Evolutionary conservation across 2,113 vertebrate genomes (phyloP).

Genomic region (Meriones unguiculatus): DNA sequence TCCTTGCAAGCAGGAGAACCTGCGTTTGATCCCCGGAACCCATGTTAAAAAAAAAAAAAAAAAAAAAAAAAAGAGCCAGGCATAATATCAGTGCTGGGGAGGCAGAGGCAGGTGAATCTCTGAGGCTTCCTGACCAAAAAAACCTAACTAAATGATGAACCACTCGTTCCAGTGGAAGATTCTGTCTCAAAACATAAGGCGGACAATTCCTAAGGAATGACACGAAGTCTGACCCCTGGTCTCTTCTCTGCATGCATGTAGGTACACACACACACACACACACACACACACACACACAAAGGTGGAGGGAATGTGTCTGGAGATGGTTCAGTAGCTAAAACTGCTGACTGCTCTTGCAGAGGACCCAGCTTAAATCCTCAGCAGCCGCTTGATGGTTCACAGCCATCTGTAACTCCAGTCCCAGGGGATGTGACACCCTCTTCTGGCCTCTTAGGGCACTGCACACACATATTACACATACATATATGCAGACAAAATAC

Average conservation of each 20-base stretch:
- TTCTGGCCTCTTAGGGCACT: background rate
- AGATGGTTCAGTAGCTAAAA: background rate
- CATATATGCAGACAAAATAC: background rate
- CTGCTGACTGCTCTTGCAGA: background rate
- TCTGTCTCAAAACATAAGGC: background rate
- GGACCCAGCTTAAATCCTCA: background rate
- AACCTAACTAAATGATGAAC: background rate
- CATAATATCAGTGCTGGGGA: background rate
- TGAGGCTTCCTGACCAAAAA: background rate
- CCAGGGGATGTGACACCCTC: background rate
- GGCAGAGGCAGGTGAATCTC: background rate
- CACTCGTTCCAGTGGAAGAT: background rate
- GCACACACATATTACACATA: background rate
- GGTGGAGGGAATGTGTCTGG: background rate
- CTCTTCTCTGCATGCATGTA: no score
- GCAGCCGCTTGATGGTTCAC: background rate
- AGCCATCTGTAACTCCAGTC: background rate
- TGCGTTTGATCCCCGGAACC: background rate
- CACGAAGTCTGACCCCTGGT: background rate
- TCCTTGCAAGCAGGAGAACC: background rate
- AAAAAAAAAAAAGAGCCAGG: no score
- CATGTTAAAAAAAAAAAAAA: background rate
- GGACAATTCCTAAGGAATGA: background rate
- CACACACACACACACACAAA: background rate
- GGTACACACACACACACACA: background rate